Evolutionary conservation across 2,113 vertebrate species (phyloP), one percentile per base, ranked within the genome.

Genomic region (Catagonus wagneri): DNA sequence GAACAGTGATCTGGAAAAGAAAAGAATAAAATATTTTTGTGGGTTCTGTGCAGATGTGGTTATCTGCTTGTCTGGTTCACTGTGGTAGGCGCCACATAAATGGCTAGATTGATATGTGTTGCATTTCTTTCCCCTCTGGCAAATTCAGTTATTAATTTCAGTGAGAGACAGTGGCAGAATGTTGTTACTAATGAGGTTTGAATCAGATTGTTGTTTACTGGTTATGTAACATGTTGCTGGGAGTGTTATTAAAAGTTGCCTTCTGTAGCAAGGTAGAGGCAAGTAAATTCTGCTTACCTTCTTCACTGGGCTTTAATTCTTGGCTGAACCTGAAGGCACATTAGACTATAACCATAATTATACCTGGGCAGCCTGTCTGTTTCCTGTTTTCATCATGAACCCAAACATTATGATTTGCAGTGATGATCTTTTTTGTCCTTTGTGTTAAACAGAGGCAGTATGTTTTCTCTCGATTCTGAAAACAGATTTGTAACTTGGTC

Each of bases 361-460:
- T 69, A 96, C 96, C 97, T 97, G 96, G 92, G 89, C 95, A 96
- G 93, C 87, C 96, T 8, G 72, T 97, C 84, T 58, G 17, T 98
- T 98, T 98, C 97, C 96, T 98, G 96, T 98, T 95, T 85, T 97
- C 95, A 79, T 94, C 96, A 20, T 25, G 61, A 97, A 98, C 74
- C 96, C 94, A 88, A 68, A 88, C 96, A 98, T 97, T 96, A 92
- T 61, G 63, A 89, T 74, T 96, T 93, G 75, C 92, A 68, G 87
- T 22, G 76, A 44, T 96, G 84, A 92, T 94, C 44, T 96, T 89
- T 93, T 95, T 66, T 87, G 76, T 85, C 83, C 83, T 97, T 96
- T 94, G 96, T 5, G 0, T 92, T 96, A 91, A 76, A 65, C 34
- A 50, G 84, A 97, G 29, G 78, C 39, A 94, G 0, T 93, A 72